phyloP scores from a whole-genome alignment of 2,888 invertebrate genomes.

The Clivina fossor region DNA sequence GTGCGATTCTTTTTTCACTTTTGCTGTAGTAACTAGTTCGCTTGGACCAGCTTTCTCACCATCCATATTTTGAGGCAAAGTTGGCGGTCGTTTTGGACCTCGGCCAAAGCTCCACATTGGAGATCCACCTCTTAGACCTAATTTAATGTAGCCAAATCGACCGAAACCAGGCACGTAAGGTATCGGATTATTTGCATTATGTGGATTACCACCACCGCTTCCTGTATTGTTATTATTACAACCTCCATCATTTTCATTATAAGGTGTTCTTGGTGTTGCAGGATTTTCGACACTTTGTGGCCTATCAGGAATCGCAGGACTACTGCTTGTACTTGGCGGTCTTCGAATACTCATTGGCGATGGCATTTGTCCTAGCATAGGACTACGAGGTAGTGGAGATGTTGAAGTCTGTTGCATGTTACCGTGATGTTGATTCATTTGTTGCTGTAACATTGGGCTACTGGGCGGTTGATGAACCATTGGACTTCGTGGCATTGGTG shows the following conservation, averaged over 20 bases:
- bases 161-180: conserved; percentile 63
- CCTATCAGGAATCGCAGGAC: conserved; percentile 60
- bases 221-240: too few species aligned
- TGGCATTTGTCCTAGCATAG: conserved; percentile 52
- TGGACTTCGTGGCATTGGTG: conserved; percentile 62
- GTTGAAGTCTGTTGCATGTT: conserved; percentile 55
- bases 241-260: conserved; percentile 43
- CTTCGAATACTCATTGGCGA: conserved; percentile 59
- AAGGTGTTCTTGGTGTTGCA: conserved; percentile 56
- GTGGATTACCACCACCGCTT: conserved; percentile 57
- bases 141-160: conserved; percentile 61
- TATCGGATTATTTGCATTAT: conserved; percentile 60
- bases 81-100: conserved; percentile 51
- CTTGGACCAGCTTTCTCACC: conserved; percentile 38
- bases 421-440: conserved; percentile 48
- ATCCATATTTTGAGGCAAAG: conserved; percentile 44
- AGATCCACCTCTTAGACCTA: conserved; percentile 66
- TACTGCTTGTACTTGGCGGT: conserved; percentile 58
- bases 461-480: conserved; percentile 58
- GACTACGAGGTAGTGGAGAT: conserved; percentile 48
- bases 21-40: conserved; percentile 38
- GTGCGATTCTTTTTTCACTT: conserved; percentile 55
- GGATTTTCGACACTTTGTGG: conserved; percentile 64
- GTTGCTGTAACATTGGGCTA: conserved; percentile 56
- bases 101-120: conserved; percentile 63